These are phyloP conservation scores for Corythoichthys haematopterus DNA, from an alignment of 2,113 vertebrate genomes.

Conservation along the genomic window DNA sequence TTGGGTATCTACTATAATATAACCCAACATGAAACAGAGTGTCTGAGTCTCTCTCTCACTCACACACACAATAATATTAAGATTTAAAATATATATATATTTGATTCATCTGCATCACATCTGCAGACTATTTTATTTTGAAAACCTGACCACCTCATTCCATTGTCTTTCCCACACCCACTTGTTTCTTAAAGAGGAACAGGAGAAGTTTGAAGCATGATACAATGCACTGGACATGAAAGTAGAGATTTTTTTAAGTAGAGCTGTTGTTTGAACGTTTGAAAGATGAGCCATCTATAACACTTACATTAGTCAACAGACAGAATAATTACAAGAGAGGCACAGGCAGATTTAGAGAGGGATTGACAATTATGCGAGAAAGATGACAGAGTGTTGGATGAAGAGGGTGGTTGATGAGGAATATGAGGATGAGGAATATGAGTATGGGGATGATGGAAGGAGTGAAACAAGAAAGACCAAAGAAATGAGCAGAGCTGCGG, in stretches of 20 bases:
- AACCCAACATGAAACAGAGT: no score
- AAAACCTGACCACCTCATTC: neutral
- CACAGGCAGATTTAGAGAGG: slow-evolving; percentile 16
- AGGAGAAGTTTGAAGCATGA: slow-evolving; percentile 11
- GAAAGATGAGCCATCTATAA: slow-evolving; percentile 20
- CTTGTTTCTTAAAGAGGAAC: neutral
- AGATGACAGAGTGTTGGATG: slow-evolving; percentile 32
- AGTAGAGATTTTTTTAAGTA: slow-evolving; percentile 16
- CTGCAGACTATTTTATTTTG: slow-evolving; percentile 25
- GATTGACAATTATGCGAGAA: slow-evolving; percentile 23
- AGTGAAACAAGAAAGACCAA: slow-evolving; percentile 38
- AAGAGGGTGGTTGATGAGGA: slow-evolving; percentile 27
- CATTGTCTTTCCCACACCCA: neutral
- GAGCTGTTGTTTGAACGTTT: slow-evolving; percentile 1
- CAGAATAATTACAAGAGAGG: slow-evolving; percentile 7
- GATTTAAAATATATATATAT: no score
- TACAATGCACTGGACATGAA: slow-evolving; percentile 18
- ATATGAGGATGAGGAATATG: slow-evolving; percentile 27
- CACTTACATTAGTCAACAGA: neutral
- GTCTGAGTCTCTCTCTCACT: no score
- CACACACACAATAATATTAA: no score
- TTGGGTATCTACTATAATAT: no score
- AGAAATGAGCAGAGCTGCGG: slow-evolving; percentile 17
- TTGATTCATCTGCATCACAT: slow-evolving; percentile 7
- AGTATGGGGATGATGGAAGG: slow-evolving; percentile 37